Base-by-base conservation (phyloP, 2,888 invertebrate species). In the Tipula confusa region DNA sequence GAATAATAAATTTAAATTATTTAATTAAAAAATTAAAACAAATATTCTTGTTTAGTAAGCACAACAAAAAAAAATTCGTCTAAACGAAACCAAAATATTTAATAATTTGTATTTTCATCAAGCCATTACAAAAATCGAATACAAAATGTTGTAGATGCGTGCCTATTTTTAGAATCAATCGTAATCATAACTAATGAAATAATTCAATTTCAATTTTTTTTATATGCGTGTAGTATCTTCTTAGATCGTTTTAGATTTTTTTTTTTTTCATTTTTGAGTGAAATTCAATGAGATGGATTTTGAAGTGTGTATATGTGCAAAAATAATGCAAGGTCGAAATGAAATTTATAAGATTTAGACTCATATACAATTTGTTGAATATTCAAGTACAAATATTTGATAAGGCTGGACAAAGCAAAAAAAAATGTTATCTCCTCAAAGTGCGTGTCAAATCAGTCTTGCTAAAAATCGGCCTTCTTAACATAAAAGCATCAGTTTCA, bases 1-100 rank as follows among this genome's bases (percentile, higher is more conserved):
- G 64, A 64, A 64, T 64, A 64, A 64, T 64, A 64, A 64, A 64
- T 64, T 64, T 64, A 64, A 64, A 64, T 64, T 64, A 64, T 64
- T 64, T 64, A 64, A 64, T 64, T 64, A 64, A 64, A 64, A 64
- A 64, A n/a, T n/a, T 64, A 24, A 64, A 64, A n/a, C n/a, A n/a
- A n/a, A n/a, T n/a, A 64, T 64, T 64, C 64, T 64, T 64, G 64
- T 24, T 43, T 15, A 43, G 15, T 43, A 15, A 43, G 15, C 43
- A 43, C 43, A 43, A 15, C n/a, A n/a, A n/a, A n/a, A n/a, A n/a
- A n/a, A 36, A 36, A 43, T 15, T 43, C 43, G 43, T 15, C 43
- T 43, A 43, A 43, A 43, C 43, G 43, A 43, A 43, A 24, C 64
- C 18, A 64, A 64, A 18, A 18, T 24, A 24, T 11, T 64, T 64